Base-by-base conservation (phyloP, 2,113 vertebrate species). In the Dolichotis patagonum region DNA sequence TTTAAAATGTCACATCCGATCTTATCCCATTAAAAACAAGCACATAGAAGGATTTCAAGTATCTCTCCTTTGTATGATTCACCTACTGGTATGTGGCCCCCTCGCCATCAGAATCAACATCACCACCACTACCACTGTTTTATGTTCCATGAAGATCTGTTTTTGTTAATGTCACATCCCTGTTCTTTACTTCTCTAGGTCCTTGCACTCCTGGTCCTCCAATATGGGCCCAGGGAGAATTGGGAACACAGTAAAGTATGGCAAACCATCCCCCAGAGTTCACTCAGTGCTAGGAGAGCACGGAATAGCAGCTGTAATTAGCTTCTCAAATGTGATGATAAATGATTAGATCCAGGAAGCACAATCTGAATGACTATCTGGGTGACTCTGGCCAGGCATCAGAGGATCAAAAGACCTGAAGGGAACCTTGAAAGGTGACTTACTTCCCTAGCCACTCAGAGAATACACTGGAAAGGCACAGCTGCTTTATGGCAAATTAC, bases 1-100 rank as follows among this genome's bases (percentile, higher is more conserved):
- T 80, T 28, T 63, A 63, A 92, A 97, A 92, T 49, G 12, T 90
- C 30, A 54, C 63, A 56, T 88, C 9, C 22, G 24, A 69, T 7
- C n/a, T 92, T 80, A 52, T 60, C 12, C 14, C n/a, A 81, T 84
- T 85, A 85, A 63, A 94, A 88, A 58, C 24, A 93, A 88, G 32
- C 49, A 62, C 11, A 38, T 49, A 84, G 54, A 16, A 41, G 69
- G 81, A 75, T 35, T 83, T 46, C 16, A 75, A 49, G 13, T 49
- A 2, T 71, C 41, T 83, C 22, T 92, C 46, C 30, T 54, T 83
- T 69, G 84, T 19, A 14, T 22, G 22, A 77, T 43, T 85, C 13
- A 71, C 22, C 38, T 69, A 20, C 11, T 1, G 13, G 1, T 35
- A 24, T 10, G 11, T 35, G 7, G 46, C 69, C 46, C 26, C 35